These are phyloP conservation scores for Grantiella picta DNA, from an alignment of 2,113 vertebrate species.

Conservation along the genomic window DNA sequence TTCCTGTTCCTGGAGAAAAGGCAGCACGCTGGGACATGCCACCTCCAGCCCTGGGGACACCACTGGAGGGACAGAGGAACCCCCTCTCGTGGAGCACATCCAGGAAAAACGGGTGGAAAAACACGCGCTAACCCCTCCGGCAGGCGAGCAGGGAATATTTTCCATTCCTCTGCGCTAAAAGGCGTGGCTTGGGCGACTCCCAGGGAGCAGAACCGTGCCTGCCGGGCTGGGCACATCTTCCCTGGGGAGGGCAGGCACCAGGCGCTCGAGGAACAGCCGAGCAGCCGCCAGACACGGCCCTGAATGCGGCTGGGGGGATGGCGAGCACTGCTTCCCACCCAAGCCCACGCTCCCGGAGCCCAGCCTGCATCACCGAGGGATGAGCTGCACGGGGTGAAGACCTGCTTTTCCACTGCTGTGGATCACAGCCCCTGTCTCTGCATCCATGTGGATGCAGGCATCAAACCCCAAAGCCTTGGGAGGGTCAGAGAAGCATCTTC, in stretches of 20 bases:
- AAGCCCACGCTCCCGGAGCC: too few relatives aligned
- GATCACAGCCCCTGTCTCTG: background rate
- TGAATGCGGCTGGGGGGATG: background rate
- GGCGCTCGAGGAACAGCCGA: background rate
- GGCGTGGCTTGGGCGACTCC: background rate
- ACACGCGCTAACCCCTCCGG: accelerated
- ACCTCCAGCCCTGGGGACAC: background rate
- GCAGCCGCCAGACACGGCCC: background rate
- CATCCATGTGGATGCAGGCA: accelerated
- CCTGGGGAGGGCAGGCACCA: background rate
- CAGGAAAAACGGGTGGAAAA: background rate
- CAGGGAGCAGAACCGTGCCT: accelerated
- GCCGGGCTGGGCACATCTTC: background rate
- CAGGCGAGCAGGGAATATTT: background rate
- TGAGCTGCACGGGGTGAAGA: accelerated
- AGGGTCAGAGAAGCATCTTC: background rate
- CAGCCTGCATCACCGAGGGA: background rate
- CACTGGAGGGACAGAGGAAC: background rate
- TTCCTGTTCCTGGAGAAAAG: background rate
- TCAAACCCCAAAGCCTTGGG: background rate
- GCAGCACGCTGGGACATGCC: background rate
- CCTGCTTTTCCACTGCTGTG: accelerated
- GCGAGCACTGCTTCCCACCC: accelerated
- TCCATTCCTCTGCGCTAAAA: background rate
- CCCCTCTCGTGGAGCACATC: background rate